Base-by-base conservation (phyloP, 2,113 vertebrate species). In the Sakesphorus luctuosus region DNA sequence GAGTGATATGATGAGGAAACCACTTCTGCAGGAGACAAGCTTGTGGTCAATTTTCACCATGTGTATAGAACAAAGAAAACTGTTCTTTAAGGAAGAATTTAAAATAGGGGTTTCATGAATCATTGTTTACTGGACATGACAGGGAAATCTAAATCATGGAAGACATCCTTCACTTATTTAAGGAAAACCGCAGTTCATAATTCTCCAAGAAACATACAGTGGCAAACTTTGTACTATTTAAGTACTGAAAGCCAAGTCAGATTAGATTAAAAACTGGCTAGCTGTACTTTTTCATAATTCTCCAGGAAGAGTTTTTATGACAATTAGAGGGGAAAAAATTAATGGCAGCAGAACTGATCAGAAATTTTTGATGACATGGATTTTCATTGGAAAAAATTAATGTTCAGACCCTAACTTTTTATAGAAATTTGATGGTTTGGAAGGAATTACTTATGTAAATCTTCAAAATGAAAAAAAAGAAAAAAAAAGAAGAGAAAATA, bases 1-100 rank as follows among this genome's bases (percentile, higher is more conserved):
- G 97, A 98, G 52, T 96, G 91, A 98, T 97, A 86, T 82, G 66
- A 94, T 89, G 84, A 94, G 96, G 96, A 97, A 98, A 97, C 97
- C 95, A 96, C 95, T 96, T 97, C 75, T 96, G 92, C 81, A 87
- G 81, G 81, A 97, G 96, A 96, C 95, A 93, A 93, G 67, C 47
- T 84, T 97, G 96, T 94, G 97, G 97, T 94, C 90, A 81, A 44
- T 95, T 97, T 96, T 97, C 47, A 96, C 50, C 69, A 72, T 20
- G 11, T 26, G 16, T 61, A 72, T 26, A 93, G 61, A 89, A 76
- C n/a, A 84, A 93, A 84, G 55, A 93, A 94, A 86, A 76, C 4
- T 36, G 88, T 93, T 88, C 66, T 93, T 56, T 77, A 68, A 96
- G 97, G 94, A 76, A 93, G 55, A 92, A 74, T 63, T 87, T 85